Evolutionary conservation across 2,113 vertebrate genomes (phyloP).

Genomic region (Vicugna pacos): DNA sequence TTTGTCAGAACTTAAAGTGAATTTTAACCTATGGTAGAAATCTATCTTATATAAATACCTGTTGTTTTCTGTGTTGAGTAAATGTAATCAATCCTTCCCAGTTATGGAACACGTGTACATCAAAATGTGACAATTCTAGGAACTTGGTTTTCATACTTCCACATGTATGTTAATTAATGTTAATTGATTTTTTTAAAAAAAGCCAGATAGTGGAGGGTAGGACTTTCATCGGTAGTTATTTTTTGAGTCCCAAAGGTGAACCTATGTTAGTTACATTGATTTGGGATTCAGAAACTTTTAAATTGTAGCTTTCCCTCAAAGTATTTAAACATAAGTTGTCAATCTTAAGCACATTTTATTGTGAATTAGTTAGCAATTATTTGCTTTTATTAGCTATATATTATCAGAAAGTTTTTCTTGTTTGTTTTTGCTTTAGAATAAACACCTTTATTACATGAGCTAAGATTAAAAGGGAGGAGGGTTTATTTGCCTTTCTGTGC

Average conservation of each 20-base stretch:
- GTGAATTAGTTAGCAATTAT: slow-evolving; percentile 48
- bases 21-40: slow-evolving; percentile 45
- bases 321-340: background rate
- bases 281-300: slow-evolving; percentile 49
- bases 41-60: background rate
- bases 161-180: background rate
- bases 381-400: slow-evolving; percentile 5
- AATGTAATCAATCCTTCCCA: background rate
- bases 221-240: background rate
- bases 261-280: background rate
- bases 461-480: too few species aligned
- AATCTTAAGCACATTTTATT: slow-evolving; percentile 19
- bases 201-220: background rate
- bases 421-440: too few species aligned
- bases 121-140: background rate
- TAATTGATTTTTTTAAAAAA: background rate
- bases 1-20: background rate
- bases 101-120: background rate
- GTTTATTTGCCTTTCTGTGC: too few species aligned
- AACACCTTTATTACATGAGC: too few species aligned
- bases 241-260: slow-evolving; percentile 37
- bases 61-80: background rate
- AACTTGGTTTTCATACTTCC: slow-evolving; percentile 16
- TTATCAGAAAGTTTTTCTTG: slow-evolving; percentile 5
- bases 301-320: background rate